Base-by-base conservation (phyloP, 2,113 vertebrate genomes). In the Acanthochromis polyacanthus region DNA sequence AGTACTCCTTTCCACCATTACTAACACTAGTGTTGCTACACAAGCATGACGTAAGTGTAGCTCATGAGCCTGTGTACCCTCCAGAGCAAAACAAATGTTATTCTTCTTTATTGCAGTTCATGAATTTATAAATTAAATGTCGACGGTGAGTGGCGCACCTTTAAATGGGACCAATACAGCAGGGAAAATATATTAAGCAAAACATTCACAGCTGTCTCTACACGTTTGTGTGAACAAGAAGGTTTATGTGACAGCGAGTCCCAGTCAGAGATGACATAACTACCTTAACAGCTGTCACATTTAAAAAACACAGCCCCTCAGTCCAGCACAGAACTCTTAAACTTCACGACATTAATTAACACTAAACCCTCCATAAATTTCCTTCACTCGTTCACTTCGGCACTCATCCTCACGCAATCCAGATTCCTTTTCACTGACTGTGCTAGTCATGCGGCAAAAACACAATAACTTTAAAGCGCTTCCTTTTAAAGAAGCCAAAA, bases 401-500 rank as follows among this genome's bases (percentile, higher is more conserved):
- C 56, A 53, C 40, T 61, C 23, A 20, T 28, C 43, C 36, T 76
- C 56, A 71, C 4, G 28, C 55, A 53, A 71, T 28, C 23, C 64
- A 61, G 32, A 91, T 84, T 87, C 84, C 77, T 83, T 68, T 74
- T 65, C 36, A 48, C 40, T 64, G 78, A 84, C 46, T 60, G 4
- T 23, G 16, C 10, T n/a, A 64, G 20, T 59, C 82, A 62, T 76
- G 50, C 50, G 32, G 86, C 45, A 62, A 78, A 89, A 80, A 73
- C 71, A 91, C 67, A 88, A 70, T 14, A 75, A 78, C 57, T 71
- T 15, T 53, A 36, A 70, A 70, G 70, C 66, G 43, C 45, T 68
- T 78, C 71, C 65, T 76, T 86, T 84, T 61, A 77, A 80, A 75
- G 36, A 51, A 80, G 71, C 80, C 80, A 85, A 78, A 88, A 88